Conservation (phyloP, 2,113 vertebrate genomes). For the Scomber colias region DNA sequence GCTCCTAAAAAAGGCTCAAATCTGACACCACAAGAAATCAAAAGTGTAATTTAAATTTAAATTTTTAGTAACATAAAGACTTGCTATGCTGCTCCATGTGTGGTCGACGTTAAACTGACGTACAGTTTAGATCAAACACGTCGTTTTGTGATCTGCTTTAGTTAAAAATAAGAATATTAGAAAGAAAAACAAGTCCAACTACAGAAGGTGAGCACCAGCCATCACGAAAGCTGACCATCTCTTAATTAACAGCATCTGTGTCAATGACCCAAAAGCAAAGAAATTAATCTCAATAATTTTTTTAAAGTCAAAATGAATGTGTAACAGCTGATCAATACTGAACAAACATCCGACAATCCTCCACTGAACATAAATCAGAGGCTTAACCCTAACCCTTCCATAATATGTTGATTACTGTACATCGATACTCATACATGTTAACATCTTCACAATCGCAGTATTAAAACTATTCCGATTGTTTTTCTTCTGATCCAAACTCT, state of each 20-base stretch:
- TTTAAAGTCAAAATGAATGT: too few species aligned
- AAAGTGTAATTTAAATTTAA: not conserved
- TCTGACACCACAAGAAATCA: not conserved
- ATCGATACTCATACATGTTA: not conserved
- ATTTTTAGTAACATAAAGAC: not conserved
- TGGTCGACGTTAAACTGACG: not conserved
- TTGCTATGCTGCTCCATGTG: not conserved
- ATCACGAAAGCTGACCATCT: too few species aligned
- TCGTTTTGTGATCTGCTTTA: not conserved
- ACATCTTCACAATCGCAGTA: too few species aligned
- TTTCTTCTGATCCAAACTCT: too few species aligned
- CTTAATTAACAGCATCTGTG: too few species aligned
- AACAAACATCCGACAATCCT: conserved; percentile 23
- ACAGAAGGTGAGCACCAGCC: too few species aligned
- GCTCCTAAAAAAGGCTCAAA: not conserved
- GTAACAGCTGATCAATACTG: not conserved
- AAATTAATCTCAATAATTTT: not conserved
- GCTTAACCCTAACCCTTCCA: not conserved
- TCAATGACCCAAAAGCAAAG: not conserved
- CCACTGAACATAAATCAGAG: not conserved
- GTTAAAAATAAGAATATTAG: not conserved
- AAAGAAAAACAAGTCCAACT: not conserved
- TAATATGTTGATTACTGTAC: too few species aligned
- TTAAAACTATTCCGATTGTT: too few species aligned
- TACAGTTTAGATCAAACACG: not conserved